A percentile compares a stretch with the other conserved stretches of the same genome.
These are phyloP conservation scores for Siderastrea siderea DNA, from an alignment of 92 coral and sea anemone species.

Conservation along the genomic window DNA sequence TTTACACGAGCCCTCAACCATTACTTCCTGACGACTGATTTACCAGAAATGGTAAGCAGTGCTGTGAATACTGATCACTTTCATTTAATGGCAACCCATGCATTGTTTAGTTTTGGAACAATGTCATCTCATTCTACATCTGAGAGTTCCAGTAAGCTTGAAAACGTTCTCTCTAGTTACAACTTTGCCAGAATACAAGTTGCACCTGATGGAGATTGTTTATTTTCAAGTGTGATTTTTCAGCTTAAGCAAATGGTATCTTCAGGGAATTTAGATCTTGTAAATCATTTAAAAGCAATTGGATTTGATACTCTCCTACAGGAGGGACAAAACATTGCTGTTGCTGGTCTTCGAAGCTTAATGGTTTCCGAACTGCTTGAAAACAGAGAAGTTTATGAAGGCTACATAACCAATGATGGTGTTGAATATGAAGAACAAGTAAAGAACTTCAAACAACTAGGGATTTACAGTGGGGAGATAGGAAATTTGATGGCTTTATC, in stretches of 20 bases:
- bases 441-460: not conserved
- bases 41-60: constrained; percentile 29
- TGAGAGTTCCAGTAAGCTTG: constrained; percentile 8
- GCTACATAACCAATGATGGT: not conserved
- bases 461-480: constrained; percentile 58
- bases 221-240: constrained; percentile 44
- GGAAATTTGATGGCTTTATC: constrained; percentile 64
- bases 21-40: constrained; percentile 25
- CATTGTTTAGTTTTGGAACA: constrained; percentile 33
- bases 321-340: constrained; percentile 11
- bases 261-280: constrained; percentile 5
- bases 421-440: not conserved
- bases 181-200: constrained; percentile 42
- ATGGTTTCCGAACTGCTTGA: not conserved
- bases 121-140: not conserved
- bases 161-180: constrained; percentile 22
- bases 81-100: constrained; percentile 39
- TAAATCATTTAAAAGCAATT: constrained; percentile 26
- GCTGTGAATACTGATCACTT: constrained; percentile 29
- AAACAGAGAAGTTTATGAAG: constrained; percentile 35
- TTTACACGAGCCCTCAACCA: constrained; percentile 34
- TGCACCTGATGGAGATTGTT: constrained; percentile 62
- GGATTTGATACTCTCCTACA: constrained; percentile 22
- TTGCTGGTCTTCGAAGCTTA: constrained; percentile 7
- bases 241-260: constrained; percentile 31